Evolutionary conservation across 2,888 invertebrate genomes (phyloP).

Genomic region (Escarpia spicata): DNA sequence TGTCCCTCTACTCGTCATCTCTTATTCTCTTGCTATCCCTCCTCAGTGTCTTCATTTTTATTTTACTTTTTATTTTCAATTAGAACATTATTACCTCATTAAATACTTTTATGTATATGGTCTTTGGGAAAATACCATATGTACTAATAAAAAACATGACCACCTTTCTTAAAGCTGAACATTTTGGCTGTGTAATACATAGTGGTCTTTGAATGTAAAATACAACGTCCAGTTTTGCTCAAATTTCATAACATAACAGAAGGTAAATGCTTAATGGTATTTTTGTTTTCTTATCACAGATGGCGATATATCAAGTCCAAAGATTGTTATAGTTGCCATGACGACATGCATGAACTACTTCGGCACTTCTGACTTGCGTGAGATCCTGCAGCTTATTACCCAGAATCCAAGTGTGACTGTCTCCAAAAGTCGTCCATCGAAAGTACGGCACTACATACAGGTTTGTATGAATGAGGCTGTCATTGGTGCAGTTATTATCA

Average conservation of each 20-base stretch:
- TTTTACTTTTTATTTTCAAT: too few species aligned
- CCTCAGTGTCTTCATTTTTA: too few species aligned
- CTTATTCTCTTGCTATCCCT: too few species aligned
- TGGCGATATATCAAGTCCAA: not conserved
- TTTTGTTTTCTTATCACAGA: conserved; percentile 10
- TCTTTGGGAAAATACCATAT: too few species aligned
- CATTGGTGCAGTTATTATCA: not conserved
- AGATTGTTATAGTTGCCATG: not conserved
- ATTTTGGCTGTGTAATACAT: too few species aligned
- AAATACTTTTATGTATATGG: too few species aligned
- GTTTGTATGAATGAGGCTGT: not conserved
- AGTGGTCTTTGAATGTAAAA: not conserved
- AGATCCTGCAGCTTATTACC: not conserved
- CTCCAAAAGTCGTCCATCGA: not conserved
- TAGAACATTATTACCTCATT: too few species aligned
- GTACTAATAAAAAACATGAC: too few species aligned
- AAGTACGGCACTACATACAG: not conserved
- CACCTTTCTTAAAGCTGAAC: too few species aligned
- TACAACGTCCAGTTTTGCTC: not conserved
- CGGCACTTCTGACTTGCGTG: not conserved
- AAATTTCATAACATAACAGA: not conserved
- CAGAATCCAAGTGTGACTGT: not conserved
- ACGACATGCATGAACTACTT: conserved; percentile 12
- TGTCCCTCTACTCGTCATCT: too few species aligned
- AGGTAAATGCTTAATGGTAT: not conserved